Conservation (phyloP, 2,113 vertebrate species). For the Charadrius vociferus region DNA sequence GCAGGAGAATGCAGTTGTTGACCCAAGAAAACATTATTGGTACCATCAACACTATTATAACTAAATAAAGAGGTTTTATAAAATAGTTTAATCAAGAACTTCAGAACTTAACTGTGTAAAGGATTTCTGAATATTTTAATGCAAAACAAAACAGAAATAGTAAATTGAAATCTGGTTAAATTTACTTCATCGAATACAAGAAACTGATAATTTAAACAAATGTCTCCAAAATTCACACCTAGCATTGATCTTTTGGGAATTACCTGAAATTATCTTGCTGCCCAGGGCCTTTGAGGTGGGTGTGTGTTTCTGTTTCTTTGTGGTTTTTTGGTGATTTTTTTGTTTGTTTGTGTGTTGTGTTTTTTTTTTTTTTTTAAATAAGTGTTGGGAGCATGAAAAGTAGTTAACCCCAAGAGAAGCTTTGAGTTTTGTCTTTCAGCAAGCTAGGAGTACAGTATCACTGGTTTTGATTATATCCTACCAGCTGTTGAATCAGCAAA, state of each 20-base stretch:
- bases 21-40: neutral
- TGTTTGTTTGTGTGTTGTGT: neutral
- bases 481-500: neutral
- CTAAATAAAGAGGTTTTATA: neutral
- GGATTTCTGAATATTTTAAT: neutral
- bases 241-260: neutral
- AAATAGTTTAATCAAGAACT: neutral
- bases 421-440: neutral
- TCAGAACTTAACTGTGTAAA: neutral
- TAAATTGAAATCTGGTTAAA: neutral
- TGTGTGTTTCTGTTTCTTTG: neutral
- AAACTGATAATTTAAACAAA: neutral
- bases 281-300: neutral
- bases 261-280: neutral
- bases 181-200: neutral
- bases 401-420: neutral
- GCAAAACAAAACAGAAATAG: neutral
- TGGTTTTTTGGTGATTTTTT: neutral
- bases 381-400: neutral
- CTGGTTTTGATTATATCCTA: neutral
- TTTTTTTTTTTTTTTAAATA: neutral
- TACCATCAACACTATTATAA: neutral
- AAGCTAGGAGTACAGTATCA: neutral
- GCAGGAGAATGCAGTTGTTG: neutral
- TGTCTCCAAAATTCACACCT: neutral